Evolutionary conservation across 2,888 invertebrate species (phyloP).

Genomic region (Brachynemurus nebulosus): DNA sequence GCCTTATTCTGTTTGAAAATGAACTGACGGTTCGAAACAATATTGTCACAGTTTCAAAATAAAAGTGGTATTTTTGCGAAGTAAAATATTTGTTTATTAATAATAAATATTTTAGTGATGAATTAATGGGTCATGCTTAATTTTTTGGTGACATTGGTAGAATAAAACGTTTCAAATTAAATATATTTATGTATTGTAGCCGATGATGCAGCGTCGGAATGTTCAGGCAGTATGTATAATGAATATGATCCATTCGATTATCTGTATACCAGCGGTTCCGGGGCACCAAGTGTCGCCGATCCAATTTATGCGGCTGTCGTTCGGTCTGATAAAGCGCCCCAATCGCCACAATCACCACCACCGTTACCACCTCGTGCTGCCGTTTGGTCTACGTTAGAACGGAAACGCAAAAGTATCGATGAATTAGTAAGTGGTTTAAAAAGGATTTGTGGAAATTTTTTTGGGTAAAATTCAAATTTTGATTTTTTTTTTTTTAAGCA

Average conservation of each 20-base stretch:
- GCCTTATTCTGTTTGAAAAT: too few relatives aligned
- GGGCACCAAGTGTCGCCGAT: constrained; percentile 48
- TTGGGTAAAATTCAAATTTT: constrained; percentile 5
- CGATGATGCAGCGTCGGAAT: constrained; percentile 41
- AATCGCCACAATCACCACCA: constrained; percentile 34
- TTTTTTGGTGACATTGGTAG: too few relatives aligned
- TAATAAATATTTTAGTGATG: too few relatives aligned
- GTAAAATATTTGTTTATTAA: too few relatives aligned
- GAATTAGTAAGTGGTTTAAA: constrained; percentile 26
- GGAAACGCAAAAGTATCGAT: constrained; percentile 31
- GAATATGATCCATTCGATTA: constrained; percentile 70
- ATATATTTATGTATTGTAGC: too few relatives aligned
- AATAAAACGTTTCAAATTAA: too few relatives aligned
- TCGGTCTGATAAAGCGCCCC: constrained; percentile 37
- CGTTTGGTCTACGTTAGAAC: constrained; percentile 36
- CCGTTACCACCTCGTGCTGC: constrained; percentile 42
- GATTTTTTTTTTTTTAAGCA: constrained; percentile 26
- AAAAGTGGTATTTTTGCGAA: too few relatives aligned
- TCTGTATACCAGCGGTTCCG: constrained; percentile 46
- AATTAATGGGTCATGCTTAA: too few relatives aligned
- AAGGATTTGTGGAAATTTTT: background rate
- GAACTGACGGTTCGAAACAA: too few relatives aligned
- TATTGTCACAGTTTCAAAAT: too few relatives aligned
- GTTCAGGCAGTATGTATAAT: constrained; percentile 53
- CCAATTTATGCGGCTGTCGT: constrained; percentile 56